Conservation (phyloP, 2,113 vertebrate species). For the Hiodon alosoides region DNA sequence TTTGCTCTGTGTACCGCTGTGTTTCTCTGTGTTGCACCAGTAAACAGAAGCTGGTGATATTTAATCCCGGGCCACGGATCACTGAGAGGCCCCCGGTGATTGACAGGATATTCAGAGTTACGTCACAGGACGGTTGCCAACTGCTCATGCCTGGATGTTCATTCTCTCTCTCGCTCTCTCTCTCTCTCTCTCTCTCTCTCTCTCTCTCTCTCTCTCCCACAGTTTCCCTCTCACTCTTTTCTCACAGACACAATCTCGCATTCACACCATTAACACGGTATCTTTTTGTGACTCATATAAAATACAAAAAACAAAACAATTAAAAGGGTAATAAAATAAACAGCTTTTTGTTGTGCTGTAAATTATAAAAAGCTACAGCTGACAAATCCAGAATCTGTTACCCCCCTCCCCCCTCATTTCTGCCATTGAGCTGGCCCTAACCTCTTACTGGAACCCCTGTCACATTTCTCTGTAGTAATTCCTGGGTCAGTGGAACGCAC, state of each 20-base stretch:
- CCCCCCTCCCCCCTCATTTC: neutral
- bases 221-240: no score
- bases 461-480: neutral
- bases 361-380: no score
- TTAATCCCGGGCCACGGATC: constrained; percentile 23
- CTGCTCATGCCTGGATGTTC: no score
- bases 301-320: neutral
- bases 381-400: neutral
- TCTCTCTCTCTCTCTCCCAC: neutral
- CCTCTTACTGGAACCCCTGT: no score
- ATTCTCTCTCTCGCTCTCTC: neutral
- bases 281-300: neutral
- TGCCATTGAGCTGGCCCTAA: no score
- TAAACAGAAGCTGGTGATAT: constrained; percentile 27
- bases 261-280: no score
- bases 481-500: neutral
- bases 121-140: constrained; percentile 8
- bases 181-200: neutral
- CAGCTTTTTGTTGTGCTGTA: no score
- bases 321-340: neutral
- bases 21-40: constrained; percentile 18
- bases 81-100: neutral
- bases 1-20: neutral
- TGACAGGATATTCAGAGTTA: neutral
- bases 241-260: no score